phyloP scores from a whole-genome alignment of 1,140 invertebrate genomes.

The Drosophila nigrodunni region DNA sequence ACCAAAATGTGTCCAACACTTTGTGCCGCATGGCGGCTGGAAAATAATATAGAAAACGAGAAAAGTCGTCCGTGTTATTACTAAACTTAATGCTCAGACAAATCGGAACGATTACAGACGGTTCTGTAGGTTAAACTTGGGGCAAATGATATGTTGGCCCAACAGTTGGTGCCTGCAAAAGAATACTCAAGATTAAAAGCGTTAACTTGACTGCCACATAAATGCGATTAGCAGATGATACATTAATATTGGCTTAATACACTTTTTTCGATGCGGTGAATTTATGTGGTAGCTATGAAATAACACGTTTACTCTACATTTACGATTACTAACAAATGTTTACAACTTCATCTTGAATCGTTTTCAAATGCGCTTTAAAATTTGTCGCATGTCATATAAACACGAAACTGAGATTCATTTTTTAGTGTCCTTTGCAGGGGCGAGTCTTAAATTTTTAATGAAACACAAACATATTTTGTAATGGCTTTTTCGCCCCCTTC shows the following conservation, averaged over 20 bases:
- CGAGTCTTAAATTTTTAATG: slow-evolving; percentile 75
- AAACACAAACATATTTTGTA: slow-evolving; percentile 79
- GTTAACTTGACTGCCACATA: slow-evolving; percentile 11
- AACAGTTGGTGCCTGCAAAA: slow-evolving; percentile 22
- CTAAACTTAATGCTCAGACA: not conserved
- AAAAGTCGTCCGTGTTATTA: not conserved
- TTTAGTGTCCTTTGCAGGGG: slow-evolving; percentile 17
- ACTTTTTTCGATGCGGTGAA: not conserved
- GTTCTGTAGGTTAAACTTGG: not conserved
- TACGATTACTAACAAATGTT: slow-evolving; percentile 45
- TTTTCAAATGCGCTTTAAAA: slow-evolving; percentile 54
- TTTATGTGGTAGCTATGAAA: not conserved
- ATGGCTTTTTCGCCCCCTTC: slow-evolving; percentile 48
- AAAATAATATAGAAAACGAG: not conserved
- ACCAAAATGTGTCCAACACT: not conserved
- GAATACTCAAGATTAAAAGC: slow-evolving; percentile 8
- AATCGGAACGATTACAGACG: not conserved
- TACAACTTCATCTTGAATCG: slow-evolving; percentile 59
- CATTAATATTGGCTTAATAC: slow-evolving; percentile 7
- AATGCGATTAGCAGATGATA: not conserved
- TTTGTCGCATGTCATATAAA: slow-evolving; percentile 78
- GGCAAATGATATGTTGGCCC: not conserved
- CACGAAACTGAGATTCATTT: slow-evolving; percentile 38
- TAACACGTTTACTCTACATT: slow-evolving; percentile 13
- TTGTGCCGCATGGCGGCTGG: not conserved